These are phyloP conservation scores for Ammodramus savannarum DNA, from an alignment of 2,113 vertebrate species.

Conservation along the genomic window DNA sequence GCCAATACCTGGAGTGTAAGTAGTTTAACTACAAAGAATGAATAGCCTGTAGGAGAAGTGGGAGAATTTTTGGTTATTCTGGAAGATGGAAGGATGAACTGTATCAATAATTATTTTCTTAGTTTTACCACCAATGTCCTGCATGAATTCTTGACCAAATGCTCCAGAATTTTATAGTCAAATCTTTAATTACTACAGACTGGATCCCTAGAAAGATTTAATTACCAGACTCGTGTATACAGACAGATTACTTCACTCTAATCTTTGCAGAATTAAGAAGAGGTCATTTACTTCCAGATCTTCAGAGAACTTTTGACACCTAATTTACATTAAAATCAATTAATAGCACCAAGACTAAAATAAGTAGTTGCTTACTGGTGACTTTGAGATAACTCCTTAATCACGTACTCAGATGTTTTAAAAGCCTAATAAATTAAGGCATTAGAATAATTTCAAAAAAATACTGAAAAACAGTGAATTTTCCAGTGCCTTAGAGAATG, in stretches of 20 bases:
- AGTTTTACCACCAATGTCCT: not conserved
- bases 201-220: not conserved
- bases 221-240: not conserved
- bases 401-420: not conserved
- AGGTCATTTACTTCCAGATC: not conserved
- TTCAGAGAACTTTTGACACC: not conserved
- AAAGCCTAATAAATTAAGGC: not conserved
- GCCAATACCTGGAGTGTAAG: not conserved
- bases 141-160: not conserved
- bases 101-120: not conserved
- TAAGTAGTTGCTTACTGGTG: not conserved
- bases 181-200: not conserved
- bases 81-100: not conserved
- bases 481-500: not conserved
- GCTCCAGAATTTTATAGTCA: not conserved
- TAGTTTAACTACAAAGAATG: not conserved
- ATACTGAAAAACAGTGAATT: not conserved
- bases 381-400: not conserved
- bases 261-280: not conserved
- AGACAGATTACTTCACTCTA: not conserved
- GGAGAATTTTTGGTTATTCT: not conserved
- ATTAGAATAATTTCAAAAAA: not conserved
- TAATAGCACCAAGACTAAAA: not conserved
- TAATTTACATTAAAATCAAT: not conserved
- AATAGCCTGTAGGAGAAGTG: not conserved